Evolutionary conservation across 1,140 invertebrate genomes (phyloP).

Genomic region (Drosophila albomicans): DNA sequence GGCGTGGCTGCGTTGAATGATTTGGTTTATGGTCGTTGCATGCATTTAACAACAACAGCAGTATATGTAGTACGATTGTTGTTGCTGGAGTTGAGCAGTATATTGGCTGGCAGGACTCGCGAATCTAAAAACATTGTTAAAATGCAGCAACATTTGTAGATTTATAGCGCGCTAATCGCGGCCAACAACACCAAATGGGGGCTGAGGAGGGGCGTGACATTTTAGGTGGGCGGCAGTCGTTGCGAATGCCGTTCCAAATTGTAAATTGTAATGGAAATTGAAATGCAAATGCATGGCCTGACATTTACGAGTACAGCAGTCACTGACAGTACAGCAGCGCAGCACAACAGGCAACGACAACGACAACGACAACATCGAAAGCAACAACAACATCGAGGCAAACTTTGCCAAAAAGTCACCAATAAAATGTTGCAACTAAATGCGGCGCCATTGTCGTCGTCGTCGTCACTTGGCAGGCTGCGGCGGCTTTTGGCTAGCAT

Average conservation of each 20-base stretch:
- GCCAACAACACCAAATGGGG: conserved; percentile 60
- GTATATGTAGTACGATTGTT: not conserved
- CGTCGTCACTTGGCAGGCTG: conserved; percentile 65
- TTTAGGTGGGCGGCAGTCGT: conserved; percentile 40
- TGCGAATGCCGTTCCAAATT: conserved; percentile 55
- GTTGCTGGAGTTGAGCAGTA: conserved; percentile 26
- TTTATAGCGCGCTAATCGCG: conserved; percentile 81
- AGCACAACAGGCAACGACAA: conserved; percentile 24
- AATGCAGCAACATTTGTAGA: conserved; percentile 80
- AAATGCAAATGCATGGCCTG: conserved; percentile 79
- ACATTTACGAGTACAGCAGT: conserved; percentile 74
- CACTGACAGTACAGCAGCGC: conserved; percentile 46
- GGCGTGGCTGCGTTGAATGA: conserved; percentile 70
- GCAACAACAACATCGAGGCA: conserved; percentile 47
- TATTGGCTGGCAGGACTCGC: conserved; percentile 46
- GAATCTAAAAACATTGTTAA: conserved; percentile 76
- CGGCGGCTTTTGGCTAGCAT: conserved; percentile 55
- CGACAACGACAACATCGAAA: conserved; percentile 26
- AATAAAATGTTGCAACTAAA: conserved; percentile 83
- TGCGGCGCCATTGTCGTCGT: conserved; percentile 57
- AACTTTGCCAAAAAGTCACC: conserved; percentile 75
- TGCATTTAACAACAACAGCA: conserved; percentile 68
- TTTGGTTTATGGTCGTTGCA: conserved; percentile 77
- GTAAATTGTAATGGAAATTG: conserved; percentile 82
- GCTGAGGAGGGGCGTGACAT: conserved; percentile 23